phyloP scores from a whole-genome alignment of 23 tunicate genomes.

The Botrylloides violaceus region DNA sequence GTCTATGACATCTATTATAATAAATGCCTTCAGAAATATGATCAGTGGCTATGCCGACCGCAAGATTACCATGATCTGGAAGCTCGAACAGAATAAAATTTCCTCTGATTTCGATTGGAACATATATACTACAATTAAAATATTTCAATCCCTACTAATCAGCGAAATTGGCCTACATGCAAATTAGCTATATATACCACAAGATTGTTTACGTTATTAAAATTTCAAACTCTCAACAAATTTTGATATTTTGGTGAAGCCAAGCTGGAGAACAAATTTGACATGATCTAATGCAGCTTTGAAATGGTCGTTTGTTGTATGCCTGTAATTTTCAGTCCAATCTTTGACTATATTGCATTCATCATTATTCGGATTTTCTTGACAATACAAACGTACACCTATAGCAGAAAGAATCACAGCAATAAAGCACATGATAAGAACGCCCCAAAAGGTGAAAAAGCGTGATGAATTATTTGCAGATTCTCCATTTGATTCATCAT shows the following conservation, averaged over 20 bases:
- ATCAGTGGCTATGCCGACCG: too few relatives aligned
- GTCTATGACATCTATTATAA: too few relatives aligned
- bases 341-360: slow-evolving; percentile 7
- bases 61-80: too few relatives aligned
- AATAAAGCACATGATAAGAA: slow-evolving; percentile 12
- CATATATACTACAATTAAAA: too few relatives aligned
- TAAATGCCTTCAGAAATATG: too few relatives aligned
- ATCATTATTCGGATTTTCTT: slow-evolving; percentile 2
- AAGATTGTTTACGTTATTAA: too few relatives aligned
- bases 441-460: slow-evolving; percentile 21
- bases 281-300: not conserved
- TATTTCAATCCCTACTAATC: too few relatives aligned
- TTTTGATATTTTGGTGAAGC: not conserved
- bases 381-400: slow-evolving; percentile 38
- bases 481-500: not conserved
- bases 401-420: slow-evolving; percentile 23
- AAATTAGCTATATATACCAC: too few relatives aligned
- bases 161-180: too few relatives aligned
- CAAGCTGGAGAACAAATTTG: not conserved
- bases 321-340: slow-evolving; percentile 10
- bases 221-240: not conserved
- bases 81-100: too few relatives aligned
- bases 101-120: too few relatives aligned
- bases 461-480: not conserved
- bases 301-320: slow-evolving; percentile 9